phyloP scores from a whole-genome alignment of 1,140 invertebrate genomes.

The Drosophila nannoptera region DNA sequence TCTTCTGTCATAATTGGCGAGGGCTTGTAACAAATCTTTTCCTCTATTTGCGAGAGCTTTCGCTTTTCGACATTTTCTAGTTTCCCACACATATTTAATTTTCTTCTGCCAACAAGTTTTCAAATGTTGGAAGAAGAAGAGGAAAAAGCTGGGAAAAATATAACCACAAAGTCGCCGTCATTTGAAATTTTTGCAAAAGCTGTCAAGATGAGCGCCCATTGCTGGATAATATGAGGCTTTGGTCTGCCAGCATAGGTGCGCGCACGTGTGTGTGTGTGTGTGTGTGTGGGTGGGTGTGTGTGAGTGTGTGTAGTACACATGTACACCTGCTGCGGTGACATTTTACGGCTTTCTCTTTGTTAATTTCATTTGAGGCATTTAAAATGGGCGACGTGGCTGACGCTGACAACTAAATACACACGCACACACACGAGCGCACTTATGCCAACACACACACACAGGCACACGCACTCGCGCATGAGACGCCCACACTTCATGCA shows the following conservation, averaged over 20 bases:
- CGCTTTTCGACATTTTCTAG: too few species aligned
- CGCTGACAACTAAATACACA: conserved; percentile 72
- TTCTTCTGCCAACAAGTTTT: too few species aligned
- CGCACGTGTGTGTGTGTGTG: conserved; percentile 6
- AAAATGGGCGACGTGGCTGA: conserved; percentile 68
- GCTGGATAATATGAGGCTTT: conserved; percentile 51
- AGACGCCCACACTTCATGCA: conserved; percentile 30
- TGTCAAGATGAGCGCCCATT: conserved; percentile 42
- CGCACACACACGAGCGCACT: conserved; percentile 1
- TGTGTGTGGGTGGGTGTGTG: conserved; percentile 24
- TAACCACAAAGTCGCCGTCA: conserved; percentile 45
- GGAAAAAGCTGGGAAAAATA: background rate
- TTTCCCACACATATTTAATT: too few species aligned
- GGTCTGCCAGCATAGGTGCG: conserved; percentile 18
- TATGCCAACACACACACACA: conserved; percentile 10
- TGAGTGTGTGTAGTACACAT: conserved; percentile 30
- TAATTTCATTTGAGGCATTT: conserved; percentile 76
- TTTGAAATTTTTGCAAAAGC: conserved; percentile 62
- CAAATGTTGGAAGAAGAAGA: background rate
- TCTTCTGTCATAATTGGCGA: too few species aligned
- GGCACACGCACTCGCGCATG: conserved; percentile 1
- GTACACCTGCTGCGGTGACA: conserved; percentile 72
- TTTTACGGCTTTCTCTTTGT: conserved; percentile 75
- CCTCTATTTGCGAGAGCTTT: too few species aligned
- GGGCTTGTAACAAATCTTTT: too few species aligned